Evolutionary conservation across 2,888 invertebrate genomes (phyloP).

Genomic region (Acronicta aceris): DNA sequence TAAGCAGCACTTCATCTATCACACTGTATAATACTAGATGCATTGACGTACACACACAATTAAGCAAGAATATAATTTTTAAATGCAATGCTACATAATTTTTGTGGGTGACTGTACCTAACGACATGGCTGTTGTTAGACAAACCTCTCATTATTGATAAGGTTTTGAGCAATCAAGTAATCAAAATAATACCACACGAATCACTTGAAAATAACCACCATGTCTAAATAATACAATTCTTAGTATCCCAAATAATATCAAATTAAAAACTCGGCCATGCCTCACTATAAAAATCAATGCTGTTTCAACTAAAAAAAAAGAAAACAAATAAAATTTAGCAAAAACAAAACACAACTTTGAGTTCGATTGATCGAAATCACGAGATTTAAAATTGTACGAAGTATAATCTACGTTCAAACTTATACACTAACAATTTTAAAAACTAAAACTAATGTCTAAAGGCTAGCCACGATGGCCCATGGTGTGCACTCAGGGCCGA

Average conservation of each 20-base stretch:
- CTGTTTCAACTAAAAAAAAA: constrained; percentile 45
- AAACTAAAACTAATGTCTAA: constrained; percentile 50
- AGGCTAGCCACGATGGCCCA: constrained; percentile 21
- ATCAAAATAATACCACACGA: constrained; percentile 25
- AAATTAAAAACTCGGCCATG: constrained; percentile 49
- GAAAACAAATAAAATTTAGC: constrained; percentile 68
- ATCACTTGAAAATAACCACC: constrained; percentile 32
- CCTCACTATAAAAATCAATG: constrained; percentile 47
- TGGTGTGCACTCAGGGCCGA: constrained; percentile 1
- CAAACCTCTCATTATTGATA: constrained; percentile 14
- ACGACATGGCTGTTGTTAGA: constrained; percentile 25
- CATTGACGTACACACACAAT: constrained; percentile 5
- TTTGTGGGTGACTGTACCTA: constrained; percentile 23
- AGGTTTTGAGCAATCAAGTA: constrained; percentile 43
- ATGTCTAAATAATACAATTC: constrained; percentile 27
- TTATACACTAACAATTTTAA: constrained; percentile 54
- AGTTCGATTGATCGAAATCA: constrained; percentile 53
- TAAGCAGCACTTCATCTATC: constrained; percentile 6
- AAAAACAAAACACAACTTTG: constrained; percentile 70
- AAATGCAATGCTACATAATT: constrained; percentile 26
- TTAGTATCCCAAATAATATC: constrained; percentile 40
- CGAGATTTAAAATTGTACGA: constrained; percentile 48
- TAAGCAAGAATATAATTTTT: constrained; percentile 8
- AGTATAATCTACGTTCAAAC: constrained; percentile 52
- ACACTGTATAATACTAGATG: constrained; percentile 8